Percentiles rank a stretch among this genome's conserved stretches.
Evolutionary conservation across 2,113 vertebrate species (phyloP).

Genomic region (Sprattus sprattus): DNA sequence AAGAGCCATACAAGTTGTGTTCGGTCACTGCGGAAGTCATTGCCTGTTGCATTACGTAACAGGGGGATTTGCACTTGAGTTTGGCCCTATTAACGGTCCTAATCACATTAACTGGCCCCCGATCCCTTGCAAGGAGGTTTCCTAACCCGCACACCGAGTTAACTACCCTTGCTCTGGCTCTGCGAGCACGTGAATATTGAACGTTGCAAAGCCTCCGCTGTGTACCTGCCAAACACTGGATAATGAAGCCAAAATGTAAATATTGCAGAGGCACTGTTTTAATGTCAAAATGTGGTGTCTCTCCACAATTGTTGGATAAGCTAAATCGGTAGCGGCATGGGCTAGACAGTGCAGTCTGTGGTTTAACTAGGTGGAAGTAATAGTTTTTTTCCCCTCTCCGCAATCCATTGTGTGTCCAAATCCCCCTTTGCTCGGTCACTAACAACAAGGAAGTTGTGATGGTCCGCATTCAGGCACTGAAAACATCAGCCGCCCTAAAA

Average conservation of each 20-base stretch:
- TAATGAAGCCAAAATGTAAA: not conserved
- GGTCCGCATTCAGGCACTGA: conserved; percentile 56
- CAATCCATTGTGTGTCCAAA: conserved; percentile 65
- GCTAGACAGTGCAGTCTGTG: conserved; percentile 62
- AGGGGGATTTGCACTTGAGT: conserved; percentile 29
- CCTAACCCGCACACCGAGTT: conserved; percentile 7
- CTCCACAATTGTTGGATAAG: not conserved
- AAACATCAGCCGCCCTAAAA: conserved; percentile 43
- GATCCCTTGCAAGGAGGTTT: conserved; percentile 20
- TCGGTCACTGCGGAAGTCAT: not conserved
- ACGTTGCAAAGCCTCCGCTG: not conserved
- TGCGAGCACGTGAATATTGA: not conserved
- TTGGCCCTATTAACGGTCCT: conserved; percentile 29
- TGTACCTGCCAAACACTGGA: not conserved
- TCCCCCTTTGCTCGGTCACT: conserved; percentile 66
- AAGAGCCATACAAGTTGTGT: not conserved
- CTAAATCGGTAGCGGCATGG: not conserved
- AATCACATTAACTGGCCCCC: conserved; percentile 41
- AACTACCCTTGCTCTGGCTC: not conserved
- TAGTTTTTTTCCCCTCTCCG: conserved; percentile 60
- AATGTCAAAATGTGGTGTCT: not conserved
- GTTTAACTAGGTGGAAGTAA: conserved; percentile 67
- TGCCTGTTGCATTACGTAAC: conserved; percentile 35
- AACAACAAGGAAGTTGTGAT: conserved; percentile 70
- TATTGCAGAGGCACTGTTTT: not conserved